Conservation (phyloP, 1,140 invertebrate genomes). For the Archivesica marissinica region DNA sequence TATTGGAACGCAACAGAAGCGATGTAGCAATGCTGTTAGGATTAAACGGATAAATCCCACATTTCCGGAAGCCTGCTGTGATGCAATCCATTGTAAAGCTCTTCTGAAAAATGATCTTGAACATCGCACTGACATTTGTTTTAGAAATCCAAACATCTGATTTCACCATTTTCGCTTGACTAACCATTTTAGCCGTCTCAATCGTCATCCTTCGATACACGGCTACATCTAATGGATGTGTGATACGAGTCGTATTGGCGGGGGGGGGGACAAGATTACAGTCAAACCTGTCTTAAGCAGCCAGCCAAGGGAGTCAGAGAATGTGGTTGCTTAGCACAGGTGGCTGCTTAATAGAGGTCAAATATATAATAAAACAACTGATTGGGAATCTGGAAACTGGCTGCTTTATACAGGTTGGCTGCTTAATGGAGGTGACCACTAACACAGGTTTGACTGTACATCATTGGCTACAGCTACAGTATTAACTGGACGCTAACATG, state of each 20-base stretch:
- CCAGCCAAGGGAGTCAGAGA: no score
- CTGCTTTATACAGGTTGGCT: no score
- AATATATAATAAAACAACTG: no score
- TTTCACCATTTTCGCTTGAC: conserved; percentile 48
- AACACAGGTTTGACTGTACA: no score
- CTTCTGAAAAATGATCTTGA: conserved; percentile 48
- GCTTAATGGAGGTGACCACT: no score
- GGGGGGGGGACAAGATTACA: conserved; percentile 31
- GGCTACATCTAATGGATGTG: conserved; percentile 41
- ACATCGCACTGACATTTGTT: conserved; percentile 42
- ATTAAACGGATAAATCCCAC: conserved; percentile 47
- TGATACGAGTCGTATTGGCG: conserved; percentile 41
- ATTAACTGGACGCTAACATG: conserved; percentile 40
- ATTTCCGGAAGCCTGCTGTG: conserved; percentile 48
- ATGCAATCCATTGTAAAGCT: conserved; percentile 55
- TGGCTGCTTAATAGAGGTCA: no score
- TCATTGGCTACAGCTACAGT: conserved; percentile 47
- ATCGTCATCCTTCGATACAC: conserved; percentile 59
- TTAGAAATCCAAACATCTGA: conserved; percentile 56
- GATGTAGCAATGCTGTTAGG: conserved; percentile 30
- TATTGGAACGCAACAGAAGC: conserved; percentile 20
- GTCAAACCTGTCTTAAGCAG: no score
- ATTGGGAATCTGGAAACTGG: no score
- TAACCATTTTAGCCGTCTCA: conserved; percentile 50
- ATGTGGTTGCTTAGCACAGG: no score